These are phyloP conservation scores for Brachynemurus nebulosus DNA, from an alignment of 2,888 invertebrate species.

Conservation along the genomic window DNA sequence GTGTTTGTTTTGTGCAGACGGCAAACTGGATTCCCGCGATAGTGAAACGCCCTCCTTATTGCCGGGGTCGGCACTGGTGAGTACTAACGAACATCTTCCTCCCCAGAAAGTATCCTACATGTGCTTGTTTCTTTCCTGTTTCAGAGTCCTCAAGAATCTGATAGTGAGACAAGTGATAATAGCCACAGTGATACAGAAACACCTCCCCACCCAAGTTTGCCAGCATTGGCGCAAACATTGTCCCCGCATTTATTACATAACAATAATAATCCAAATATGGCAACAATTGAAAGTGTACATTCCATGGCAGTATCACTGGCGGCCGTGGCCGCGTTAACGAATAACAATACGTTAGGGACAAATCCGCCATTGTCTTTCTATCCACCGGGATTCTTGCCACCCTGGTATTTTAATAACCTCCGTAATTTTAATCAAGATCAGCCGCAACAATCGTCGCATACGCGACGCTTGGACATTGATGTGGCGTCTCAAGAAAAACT, in stretches of 20 bases:
- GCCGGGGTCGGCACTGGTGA: conserved; percentile 41
- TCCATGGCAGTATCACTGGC: conserved; percentile 54
- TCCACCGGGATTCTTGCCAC: conserved; percentile 26
- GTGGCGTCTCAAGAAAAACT: conserved; percentile 30
- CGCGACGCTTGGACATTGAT: conserved; percentile 12
- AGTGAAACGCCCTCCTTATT: conserved; percentile 33
- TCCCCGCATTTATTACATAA: conserved; percentile 34
- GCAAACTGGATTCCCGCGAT: conserved; percentile 39
- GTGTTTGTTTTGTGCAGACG: conserved; percentile 66
- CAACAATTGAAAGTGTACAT: conserved; percentile 41
- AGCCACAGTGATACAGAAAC: conserved; percentile 39
- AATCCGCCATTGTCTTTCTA: conserved; percentile 25
- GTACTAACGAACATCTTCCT: conserved; percentile 18
- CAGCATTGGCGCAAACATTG: conserved; percentile 20
- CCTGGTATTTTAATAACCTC: conserved; percentile 35
- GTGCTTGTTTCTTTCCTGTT: conserved; percentile 19
- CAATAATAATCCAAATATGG: conserved; percentile 35
- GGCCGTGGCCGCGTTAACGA: conserved; percentile 50
- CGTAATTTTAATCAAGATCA: conserved; percentile 32
- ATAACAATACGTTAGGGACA: conserved; percentile 34
- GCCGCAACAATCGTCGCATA: conserved; percentile 30
- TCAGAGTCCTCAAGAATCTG: conserved; percentile 52
- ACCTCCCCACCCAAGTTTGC: conserved; percentile 34
- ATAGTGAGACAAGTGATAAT: conserved; percentile 49
- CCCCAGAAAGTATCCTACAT: conserved; percentile 10